Percentiles rank a stretch among this genome's conserved stretches.
These are phyloP conservation scores for Paramisgurnus dabryanus DNA, from an alignment of 2,113 vertebrate species.

Conservation along the genomic window DNA sequence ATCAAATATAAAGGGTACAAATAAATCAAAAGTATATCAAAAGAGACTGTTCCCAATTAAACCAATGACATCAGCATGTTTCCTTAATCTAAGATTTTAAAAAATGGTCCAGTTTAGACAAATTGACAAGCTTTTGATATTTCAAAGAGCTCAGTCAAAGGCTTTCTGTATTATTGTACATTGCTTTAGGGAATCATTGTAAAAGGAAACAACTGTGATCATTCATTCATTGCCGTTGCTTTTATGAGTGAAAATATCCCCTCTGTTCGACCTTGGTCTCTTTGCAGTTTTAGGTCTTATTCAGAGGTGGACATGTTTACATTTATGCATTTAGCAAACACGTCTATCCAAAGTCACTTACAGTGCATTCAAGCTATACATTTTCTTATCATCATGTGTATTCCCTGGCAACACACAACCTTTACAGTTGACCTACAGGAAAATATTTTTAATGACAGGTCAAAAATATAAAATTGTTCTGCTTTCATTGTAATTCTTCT, in stretches of 20 bases:
- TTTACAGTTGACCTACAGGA: not conserved
- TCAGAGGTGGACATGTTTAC: not conserved
- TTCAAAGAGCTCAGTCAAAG: slow-evolving; percentile 4
- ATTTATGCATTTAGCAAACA: too few relatives aligned
- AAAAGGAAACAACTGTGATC: slow-evolving; percentile 13
- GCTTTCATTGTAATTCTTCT: not conserved
- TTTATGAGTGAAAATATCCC: slow-evolving; percentile 6
- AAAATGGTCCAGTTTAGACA: not conserved
- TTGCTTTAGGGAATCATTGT: slow-evolving; percentile 6
- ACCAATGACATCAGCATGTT: not conserved
- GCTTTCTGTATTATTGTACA: not conserved
- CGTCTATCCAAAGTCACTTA: too few relatives aligned
- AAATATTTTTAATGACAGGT: not conserved
- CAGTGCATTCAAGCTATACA: too few relatives aligned
- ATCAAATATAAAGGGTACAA: too few relatives aligned
- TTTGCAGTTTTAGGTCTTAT: slow-evolving; percentile 17
- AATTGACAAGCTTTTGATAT: not conserved
- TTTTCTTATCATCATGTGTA: too few relatives aligned
- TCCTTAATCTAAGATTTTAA: not conserved
- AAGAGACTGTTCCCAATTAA: too few relatives aligned
- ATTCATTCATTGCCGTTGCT: slow-evolving; percentile 18
- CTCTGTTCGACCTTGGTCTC: slow-evolving; percentile 7
- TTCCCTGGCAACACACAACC: too few relatives aligned
- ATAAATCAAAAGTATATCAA: too few relatives aligned
- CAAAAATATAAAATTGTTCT: slow-evolving; percentile 1